Percentiles rank a stretch among this genome's conserved stretches.
Conservation (phyloP, 1,140 invertebrate species). For the Lepidurus packardi region DNA sequence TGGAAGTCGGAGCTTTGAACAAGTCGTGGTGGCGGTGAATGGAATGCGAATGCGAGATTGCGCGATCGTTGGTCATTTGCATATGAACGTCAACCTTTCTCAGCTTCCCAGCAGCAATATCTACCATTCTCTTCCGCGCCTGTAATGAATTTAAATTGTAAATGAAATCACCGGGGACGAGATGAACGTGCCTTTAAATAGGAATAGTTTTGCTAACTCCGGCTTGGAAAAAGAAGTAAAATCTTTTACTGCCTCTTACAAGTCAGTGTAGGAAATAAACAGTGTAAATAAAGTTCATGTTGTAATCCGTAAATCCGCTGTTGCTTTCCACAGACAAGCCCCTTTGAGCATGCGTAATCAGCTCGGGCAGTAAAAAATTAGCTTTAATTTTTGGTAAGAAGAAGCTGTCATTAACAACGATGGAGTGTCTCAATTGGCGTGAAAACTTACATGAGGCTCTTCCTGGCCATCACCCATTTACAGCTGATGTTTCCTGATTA, state of each 20-base stretch:
- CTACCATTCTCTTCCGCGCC: background rate
- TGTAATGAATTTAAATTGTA: background rate
- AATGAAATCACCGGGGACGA: background rate
- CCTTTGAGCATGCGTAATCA: too few species aligned
- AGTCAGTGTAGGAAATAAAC: too few species aligned
- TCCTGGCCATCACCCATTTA: background rate
- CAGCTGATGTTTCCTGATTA: constrained; percentile 1
- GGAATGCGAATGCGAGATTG: background rate
- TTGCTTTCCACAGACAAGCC: too few species aligned
- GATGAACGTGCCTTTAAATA: too few species aligned
- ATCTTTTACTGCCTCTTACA: too few species aligned
- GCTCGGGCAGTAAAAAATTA: too few species aligned
- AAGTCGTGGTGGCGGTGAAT: background rate
- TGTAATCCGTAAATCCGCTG: too few species aligned
- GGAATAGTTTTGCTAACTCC: too few species aligned
- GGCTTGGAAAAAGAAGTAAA: too few species aligned
- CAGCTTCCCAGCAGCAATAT: background rate
- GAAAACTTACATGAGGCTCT: constrained; percentile 1
- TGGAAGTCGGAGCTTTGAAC: background rate
- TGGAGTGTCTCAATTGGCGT: background rate
- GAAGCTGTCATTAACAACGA: background rate
- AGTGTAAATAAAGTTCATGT: too few species aligned
- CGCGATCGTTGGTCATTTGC: constrained; percentile 1
- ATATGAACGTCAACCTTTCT: background rate
- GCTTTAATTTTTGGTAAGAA: background rate